Base-by-base conservation (phyloP, 2,113 vertebrate species). In the Hydrolagus affinis region DNA sequence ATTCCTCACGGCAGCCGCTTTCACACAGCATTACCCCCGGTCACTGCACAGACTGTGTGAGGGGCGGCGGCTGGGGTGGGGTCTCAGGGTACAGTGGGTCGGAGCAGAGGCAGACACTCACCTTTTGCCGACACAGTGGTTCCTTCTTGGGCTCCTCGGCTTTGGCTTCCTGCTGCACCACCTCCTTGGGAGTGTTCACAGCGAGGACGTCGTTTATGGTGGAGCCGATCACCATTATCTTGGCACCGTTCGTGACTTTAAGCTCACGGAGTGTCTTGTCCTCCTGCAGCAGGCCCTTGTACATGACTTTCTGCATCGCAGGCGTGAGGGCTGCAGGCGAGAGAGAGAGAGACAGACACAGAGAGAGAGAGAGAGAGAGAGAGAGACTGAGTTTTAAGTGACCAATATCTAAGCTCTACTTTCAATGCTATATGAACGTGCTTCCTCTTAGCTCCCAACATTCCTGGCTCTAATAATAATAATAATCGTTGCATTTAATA, bases 221-320 rank as follows among this genome's bases (percentile, higher is more conserved):
- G 0, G 98, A 99, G 30, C 98, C 98, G 77, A 99, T 97, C 15
- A 99, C 98, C 98, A 99, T 99, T 86, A 99, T 97, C 91, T 99
- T 99, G 1, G 98, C 96, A 86, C 98, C 97, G 0, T 96, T 98
- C 44, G 96, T 96, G 9, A 99, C 92, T 93, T 96, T 99, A 87
- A 99, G 98, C 91, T 99, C 97, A 80, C 98, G 93, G 90, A 99
- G 90, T 0, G 96, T 99, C 90, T 99, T 99, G 87, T 99, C 98
- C 90, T 99, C 98, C 0, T 96, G 96, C 30, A 99, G 94, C 4
- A 99, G 92, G 72, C 98, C 98, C 91, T 99, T 99, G 90, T 97
- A 99, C 98, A 99, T 99, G 74, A 99, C 98, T 89, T 99, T 99
- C 92, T 99, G 98, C 98, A 99, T 99, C 86, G 98, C 95, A 0